Conservation (phyloP, 1,140 invertebrate genomes). For the Orussus abietinus region DNA sequence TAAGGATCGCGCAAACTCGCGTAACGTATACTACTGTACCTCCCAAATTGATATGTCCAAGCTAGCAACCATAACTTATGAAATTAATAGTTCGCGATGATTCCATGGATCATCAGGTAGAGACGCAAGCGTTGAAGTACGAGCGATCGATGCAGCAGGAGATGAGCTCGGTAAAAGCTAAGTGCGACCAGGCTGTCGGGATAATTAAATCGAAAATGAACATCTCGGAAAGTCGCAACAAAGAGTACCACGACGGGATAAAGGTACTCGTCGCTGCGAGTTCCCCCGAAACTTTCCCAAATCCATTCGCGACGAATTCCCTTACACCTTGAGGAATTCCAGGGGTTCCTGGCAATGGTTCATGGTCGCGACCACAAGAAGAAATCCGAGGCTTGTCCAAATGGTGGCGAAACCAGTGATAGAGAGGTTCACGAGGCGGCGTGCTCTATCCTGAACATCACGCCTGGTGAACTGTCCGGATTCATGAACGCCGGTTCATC, state of each 20-base stretch:
- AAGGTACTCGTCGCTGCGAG: conserved; percentile 19
- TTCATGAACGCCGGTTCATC: conserved; percentile 20
- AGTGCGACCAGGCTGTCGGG: conserved; percentile 7
- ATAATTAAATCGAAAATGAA: conserved; percentile 8
- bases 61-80: too few relatives aligned
- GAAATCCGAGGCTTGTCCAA: too few relatives aligned
- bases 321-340: too few relatives aligned
- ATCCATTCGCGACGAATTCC: too few relatives aligned
- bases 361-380: too few relatives aligned
- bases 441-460: conserved; percentile 30
- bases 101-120: too few relatives aligned
- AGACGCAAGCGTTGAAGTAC: conserved; percentile 9
- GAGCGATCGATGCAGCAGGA: conserved; percentile 12
- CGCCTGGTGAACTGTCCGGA: conserved; percentile 20
- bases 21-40: too few relatives aligned
- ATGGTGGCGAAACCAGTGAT: conserved; percentile 19
- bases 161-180: conserved; percentile 5
- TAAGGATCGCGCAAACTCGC: too few relatives aligned
- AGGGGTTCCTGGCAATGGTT: too few relatives aligned
- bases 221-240: conserved; percentile 9
- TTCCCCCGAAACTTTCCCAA: too few relatives aligned
- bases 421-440: conserved; percentile 24
- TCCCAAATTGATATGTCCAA: too few relatives aligned
- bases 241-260: conserved; percentile 20
- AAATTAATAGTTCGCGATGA: too few relatives aligned